These are phyloP conservation scores for Boleophthalmus pectinirostris DNA, from an alignment of 2,113 vertebrate species.

Conservation along the genomic window DNA sequence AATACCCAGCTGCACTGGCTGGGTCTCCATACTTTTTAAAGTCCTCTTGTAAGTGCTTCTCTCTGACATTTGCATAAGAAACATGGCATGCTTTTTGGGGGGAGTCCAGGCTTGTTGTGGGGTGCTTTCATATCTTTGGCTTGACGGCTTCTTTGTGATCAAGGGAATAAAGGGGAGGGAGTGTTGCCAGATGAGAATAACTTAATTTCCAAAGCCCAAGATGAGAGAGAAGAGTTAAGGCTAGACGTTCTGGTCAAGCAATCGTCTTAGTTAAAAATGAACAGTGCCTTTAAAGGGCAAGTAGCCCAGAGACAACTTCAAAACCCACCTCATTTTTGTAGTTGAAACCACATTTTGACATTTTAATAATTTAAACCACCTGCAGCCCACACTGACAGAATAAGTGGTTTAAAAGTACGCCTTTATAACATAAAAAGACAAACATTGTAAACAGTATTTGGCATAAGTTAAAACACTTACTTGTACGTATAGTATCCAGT, in stretches of 20 bases:
- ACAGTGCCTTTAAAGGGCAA: conserved; percentile 18
- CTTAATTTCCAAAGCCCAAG: conserved; percentile 91
- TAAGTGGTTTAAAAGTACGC: background rate
- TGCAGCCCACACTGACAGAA: background rate
- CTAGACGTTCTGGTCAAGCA: conserved; percentile 59
- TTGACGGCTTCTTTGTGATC: conserved; percentile 92
- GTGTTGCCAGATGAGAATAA: conserved; percentile 91
- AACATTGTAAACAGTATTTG: background rate
- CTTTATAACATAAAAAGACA: background rate
- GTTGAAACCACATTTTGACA: conserved; percentile 30
- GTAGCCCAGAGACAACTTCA: conserved; percentile 28
- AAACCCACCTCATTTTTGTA: conserved; percentile 30
- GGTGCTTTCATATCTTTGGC: conserved; percentile 90
- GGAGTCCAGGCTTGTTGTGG: conserved; percentile 67
- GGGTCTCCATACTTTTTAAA: conserved; percentile 92
- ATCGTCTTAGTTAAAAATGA: conserved; percentile 15
- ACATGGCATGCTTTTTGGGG: conserved; percentile 88
- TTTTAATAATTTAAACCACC: conserved; percentile 20
- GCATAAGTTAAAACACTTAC: background rate
- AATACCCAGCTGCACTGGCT: conserved; percentile 90
- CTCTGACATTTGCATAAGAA: conserved; percentile 94
- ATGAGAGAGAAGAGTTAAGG: conserved; percentile 86
- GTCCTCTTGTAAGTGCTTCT: conserved; percentile 95
- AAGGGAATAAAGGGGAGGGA: conserved; percentile 63
- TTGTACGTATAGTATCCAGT: background rate